Evolutionary conservation across 2,797 vertebrate species (phyloP), one percentile per base, ranked within the genome.

Genomic region (Lithobates pipiens): DNA sequence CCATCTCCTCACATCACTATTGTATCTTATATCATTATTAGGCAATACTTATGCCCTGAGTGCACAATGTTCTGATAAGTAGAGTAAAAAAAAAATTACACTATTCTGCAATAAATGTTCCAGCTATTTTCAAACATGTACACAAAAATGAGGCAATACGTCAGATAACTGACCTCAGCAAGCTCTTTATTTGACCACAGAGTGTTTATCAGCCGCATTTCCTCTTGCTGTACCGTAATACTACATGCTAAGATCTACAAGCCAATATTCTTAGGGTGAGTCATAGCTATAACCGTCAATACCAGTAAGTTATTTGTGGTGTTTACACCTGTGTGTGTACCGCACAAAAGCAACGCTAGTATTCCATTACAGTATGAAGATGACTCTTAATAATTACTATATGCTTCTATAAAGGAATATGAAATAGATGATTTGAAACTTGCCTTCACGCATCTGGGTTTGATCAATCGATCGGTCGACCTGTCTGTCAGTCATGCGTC

Each of bases 101-200:
- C 63, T 8, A 39, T 86, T 81, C 73, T 70, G 67, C 73, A 86
- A 80, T 86, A 76, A 76, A 86, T 86, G 84, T 85, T 74, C 77
- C 54, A 50, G 70, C 57, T 36, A 74, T 85, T 85, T 46, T 77
- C 69, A 85, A 67, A 54, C 42, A n/a, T n/a, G 57, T 44, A 68
- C 67, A 18, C 50, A 73, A 75, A 50, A 7, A 71, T 57, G 61
- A 69, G 50, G 25, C 34, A 29, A 75, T 42, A 80, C 77, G 63
- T 85, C 84, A 80, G 70, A 65, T 75, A 27, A 23, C 77, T 85
- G 61, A 80, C 84, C 84, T 80, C 72, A 76, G 16, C 21, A n/a
- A 69, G 46, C 16, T 32, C 73, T 79, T 80, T 54, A 75, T 68
- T 61, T 70, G 39, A 79, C 70, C 70, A 54, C 70, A 80, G 70